Conservation (phyloP, 2,888 invertebrate species). For the Phyllotreta striolata region DNA sequence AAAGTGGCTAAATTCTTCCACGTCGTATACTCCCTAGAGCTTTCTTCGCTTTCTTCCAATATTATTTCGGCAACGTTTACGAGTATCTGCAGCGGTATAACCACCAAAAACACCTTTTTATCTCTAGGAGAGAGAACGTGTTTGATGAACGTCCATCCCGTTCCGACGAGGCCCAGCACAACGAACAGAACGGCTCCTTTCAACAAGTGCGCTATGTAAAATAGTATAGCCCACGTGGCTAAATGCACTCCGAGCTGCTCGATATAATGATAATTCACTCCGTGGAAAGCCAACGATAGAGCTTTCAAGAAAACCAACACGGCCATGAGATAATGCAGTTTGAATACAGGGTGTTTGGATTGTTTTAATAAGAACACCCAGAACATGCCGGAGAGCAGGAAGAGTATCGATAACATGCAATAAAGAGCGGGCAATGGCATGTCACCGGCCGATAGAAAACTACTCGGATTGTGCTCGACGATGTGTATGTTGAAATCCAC, state of each 20-base stretch:
- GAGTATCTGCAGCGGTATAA: constrained; percentile 95
- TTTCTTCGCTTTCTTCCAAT: constrained; percentile 94
- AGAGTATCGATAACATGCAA: constrained; percentile 89
- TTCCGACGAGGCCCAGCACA: constrained; percentile 94
- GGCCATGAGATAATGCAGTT: constrained; percentile 97
- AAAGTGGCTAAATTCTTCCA: constrained; percentile 93
- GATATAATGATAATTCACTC: constrained; percentile 94
- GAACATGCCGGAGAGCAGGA: constrained; percentile 86
- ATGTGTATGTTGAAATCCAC: constrained; percentile 83
- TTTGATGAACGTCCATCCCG: constrained; percentile 99
- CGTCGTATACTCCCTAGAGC: constrained; percentile 85
- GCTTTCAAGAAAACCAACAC: constrained; percentile 91
- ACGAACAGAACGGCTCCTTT: constrained; percentile 86
- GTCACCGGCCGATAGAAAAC: constrained; percentile 94
- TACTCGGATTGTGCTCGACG: constrained; percentile 87
- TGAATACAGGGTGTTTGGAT: constrained; percentile 81
- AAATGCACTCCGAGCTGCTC: constrained; percentile 91
- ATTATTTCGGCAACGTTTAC: constrained; percentile 98
- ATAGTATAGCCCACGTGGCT: constrained; percentile 97
- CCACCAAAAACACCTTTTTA: constrained; percentile 96
- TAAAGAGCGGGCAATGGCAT: constrained; percentile 94
- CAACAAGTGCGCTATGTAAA: constrained; percentile 92
- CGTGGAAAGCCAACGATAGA: constrained; percentile 92
- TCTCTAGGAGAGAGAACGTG: constrained; percentile 96
- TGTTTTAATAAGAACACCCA: constrained; percentile 88